Base-by-base conservation (phyloP, 1,140 invertebrate species). In the Drosophila bocki region DNA sequence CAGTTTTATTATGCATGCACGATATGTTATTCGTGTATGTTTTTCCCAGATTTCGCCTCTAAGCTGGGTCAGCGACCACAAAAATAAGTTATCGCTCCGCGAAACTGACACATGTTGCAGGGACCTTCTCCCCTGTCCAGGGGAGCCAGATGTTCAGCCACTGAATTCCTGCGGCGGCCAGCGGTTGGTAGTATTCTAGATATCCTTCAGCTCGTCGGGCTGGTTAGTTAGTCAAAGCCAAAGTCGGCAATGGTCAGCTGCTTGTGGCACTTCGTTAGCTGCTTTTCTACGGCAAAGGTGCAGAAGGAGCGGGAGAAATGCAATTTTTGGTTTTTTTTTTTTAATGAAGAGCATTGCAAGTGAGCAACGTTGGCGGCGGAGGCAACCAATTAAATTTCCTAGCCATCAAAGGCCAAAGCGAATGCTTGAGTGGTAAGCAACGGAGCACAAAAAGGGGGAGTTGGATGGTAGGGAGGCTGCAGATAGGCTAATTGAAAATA, bases 361-460 rank as follows among this genome's bases (percentile, higher is more conserved):
- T 54, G 65, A 71, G 58, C 61, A 42, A 54, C 29, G 56, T 56
- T 33, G 61, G 71, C 35, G 47, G 80, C 58, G 50, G 47, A 8
- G 65, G 81, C 51, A 76, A 54, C 71, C 65, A 83, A 84, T 80
- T 84, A 83, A 84, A 84, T 77, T 67, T 77, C 26, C 75, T 50
- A 58, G 44, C 26, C 44, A 62, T 78, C 75, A 82, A 56, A 72
- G 44, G 42, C 35, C 54, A 79, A 48, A 72, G 54, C 47, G 57
- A 59, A 47, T 56, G 50, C 53, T 65, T 57, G 51, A 79, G 58
- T 50, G 58, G 54, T 32, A 42, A 54, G 75, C 45, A 39, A 29
- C 11, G 48, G 37, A 58, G 48, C 50, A 22, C 63, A 19, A 77
- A 53, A 26, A 51, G 44, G 37, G 42, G 67, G 41, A 19, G n/a